Base-by-base conservation (phyloP, 2,888 invertebrate genomes). In the Leptogaster cylindrica region DNA sequence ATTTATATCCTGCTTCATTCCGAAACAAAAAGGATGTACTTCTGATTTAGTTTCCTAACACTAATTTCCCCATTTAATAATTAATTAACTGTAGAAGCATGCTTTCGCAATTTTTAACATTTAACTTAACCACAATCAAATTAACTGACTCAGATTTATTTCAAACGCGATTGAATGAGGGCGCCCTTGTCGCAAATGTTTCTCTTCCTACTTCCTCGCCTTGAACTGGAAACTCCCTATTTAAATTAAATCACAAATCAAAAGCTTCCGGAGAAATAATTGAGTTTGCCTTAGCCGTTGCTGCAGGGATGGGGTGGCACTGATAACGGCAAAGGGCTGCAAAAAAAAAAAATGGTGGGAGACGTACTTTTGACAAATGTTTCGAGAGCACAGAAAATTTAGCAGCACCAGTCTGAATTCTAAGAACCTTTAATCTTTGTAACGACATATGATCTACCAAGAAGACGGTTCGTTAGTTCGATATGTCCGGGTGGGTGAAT, bases 381-480 rank as follows among this genome's bases (percentile, higher is more conserved):
- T 14, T 41, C 39, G 7, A 28, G 25, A n/a, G 28, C 7, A n/a
- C n/a, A n/a, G 23, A 18, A 61, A 61, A 61, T 44, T 61, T 25
- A n/a, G n/a, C n/a, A n/a, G n/a, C n/a, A n/a, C n/a, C n/a, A n/a
- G n/a, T 44, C 14, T 7, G 27, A 61, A 28, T 16, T 44, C 23
- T 14, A 27, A 61, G 16, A 28, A 14, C 44, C 61, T 61, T 61
- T 61, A 61, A 61, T 61, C 61, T 61, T 61, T 44, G 18, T 44
- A 61, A 61, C 27, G 16, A 61, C 44, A 61, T 18, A 4, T 25
- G 28, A 44, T 16, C 44, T 16, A 27, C 27, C 41, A 28, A 44
- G 61, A 39, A 27, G 61, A 44, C 18, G 61, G 61, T 61, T 61
- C 61, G 61, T 61, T 61, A 61, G 44, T 28, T 31, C 41, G 61